Conservation (phyloP, 2,888 invertebrate genomes). For the Agriopis aurantiaria region DNA sequence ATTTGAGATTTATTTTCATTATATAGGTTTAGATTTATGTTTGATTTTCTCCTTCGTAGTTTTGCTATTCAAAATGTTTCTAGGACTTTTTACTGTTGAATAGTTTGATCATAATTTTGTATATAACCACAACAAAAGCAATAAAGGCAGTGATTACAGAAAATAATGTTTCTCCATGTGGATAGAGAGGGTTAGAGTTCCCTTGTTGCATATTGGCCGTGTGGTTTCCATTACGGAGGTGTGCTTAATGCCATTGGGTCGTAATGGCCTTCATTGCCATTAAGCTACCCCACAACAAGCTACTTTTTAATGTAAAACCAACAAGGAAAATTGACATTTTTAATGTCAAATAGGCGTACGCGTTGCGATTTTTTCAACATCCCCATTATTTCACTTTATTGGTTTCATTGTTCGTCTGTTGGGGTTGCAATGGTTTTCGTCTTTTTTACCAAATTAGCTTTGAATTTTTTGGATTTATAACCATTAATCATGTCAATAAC, state of each 20-base stretch:
- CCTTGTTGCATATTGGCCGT: slow-evolving; percentile 70
- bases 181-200: slow-evolving; percentile 58
- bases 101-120: not conserved
- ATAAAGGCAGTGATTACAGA: slow-evolving; percentile 33
- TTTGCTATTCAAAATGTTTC: not conserved
- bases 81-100: not conserved
- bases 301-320: slow-evolving; percentile 77
- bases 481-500: slow-evolving; percentile 36
- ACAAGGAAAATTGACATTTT: slow-evolving; percentile 74
- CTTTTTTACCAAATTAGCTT: slow-evolving; percentile 54
- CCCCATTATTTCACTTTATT: slow-evolving; percentile 72
- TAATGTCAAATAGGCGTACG: slow-evolving; percentile 73
- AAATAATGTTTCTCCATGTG: slow-evolving; percentile 38
- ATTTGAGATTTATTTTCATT: too few species aligned
- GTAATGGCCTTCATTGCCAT: slow-evolving; percentile 78
- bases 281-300: slow-evolving; percentile 72
- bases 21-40: not conserved
- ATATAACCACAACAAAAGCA: slow-evolving; percentile 23
- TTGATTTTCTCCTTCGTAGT: not conserved
- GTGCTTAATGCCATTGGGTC: slow-evolving; percentile 73
- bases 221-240: slow-evolving; percentile 78
- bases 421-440: slow-evolving; percentile 53
- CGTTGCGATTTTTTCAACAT: slow-evolving; percentile 64
- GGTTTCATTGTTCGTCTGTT: slow-evolving; percentile 73
- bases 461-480: slow-evolving; percentile 36